These are phyloP conservation scores for Lithosia quadra DNA, from an alignment of 2,888 invertebrate genomes.

Conservation along the genomic window DNA sequence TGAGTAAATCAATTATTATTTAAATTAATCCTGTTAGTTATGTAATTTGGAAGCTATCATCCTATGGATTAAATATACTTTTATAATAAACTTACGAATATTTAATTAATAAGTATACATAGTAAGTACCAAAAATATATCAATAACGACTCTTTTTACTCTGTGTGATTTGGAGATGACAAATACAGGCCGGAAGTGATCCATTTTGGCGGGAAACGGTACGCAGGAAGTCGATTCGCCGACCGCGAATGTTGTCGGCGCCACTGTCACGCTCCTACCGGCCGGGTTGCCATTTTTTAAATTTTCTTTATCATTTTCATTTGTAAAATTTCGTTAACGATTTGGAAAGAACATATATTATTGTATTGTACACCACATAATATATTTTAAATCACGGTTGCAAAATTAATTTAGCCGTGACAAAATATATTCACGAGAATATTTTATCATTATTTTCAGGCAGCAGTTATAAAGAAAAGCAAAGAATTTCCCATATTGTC, in stretches of 20 bases:
- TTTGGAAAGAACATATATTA: conserved; percentile 26
- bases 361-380: conserved; percentile 12
- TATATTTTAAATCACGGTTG: background rate
- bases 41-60: background rate
- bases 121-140: background rate
- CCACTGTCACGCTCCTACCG: conserved; percentile 63
- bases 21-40: too few species aligned
- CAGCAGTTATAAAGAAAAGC: background rate
- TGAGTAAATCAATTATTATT: too few species aligned
- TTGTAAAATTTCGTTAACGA: conserved; percentile 32
- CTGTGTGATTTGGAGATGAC: conserved; percentile 77
- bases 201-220: conserved; percentile 85
- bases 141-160: conserved; percentile 56
- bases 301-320: conserved; percentile 46
- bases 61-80: background rate
- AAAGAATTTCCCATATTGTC: conserved; percentile 27
- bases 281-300: conserved; percentile 58
- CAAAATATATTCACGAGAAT: background rate
- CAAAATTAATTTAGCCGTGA: background rate
- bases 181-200: conserved; percentile 85
- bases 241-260: conserved; percentile 84
- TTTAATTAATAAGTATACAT: background rate
- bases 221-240: conserved; percentile 84
- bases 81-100: background rate
- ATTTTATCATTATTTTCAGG: too few species aligned